A percentile compares a stretch with the other conserved stretches of the same genome.
phyloP scores from a whole-genome alignment of 2,797 vertebrate species.

The Iguana delicatissima region DNA sequence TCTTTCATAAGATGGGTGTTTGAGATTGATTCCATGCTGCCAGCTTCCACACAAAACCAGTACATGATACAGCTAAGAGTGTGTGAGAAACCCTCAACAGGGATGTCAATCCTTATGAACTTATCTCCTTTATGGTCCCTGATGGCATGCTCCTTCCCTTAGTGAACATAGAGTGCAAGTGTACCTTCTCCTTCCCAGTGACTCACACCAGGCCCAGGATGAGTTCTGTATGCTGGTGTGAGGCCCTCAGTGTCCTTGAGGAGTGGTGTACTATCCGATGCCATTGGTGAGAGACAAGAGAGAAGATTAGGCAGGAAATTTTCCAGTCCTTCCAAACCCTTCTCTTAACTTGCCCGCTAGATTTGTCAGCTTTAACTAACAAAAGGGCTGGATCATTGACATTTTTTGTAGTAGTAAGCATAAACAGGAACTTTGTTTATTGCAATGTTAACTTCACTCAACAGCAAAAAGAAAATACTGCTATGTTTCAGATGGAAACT shows the following conservation, averaged over 20 bases:
- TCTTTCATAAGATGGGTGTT: too few relatives aligned
- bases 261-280: background rate
- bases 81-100: background rate
- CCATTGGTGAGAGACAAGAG: background rate
- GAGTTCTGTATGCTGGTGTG: background rate
- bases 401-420: background rate
- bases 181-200: background rate
- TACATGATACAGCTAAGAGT: background rate
- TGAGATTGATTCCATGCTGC: too few relatives aligned
- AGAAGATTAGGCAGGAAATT: background rate
- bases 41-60: too few relatives aligned
- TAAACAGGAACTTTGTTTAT: background rate
- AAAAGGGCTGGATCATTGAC: background rate
- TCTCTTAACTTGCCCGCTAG: background rate
- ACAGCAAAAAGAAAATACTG: background rate
- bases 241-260: background rate
- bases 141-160: background rate
- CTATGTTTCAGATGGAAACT: too few relatives aligned
- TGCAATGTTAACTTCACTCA: background rate
- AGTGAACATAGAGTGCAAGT: background rate
- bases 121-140: background rate
- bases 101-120: background rate
- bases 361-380: background rate
- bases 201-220: background rate
- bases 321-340: background rate